These are phyloP conservation scores for Artibeus jamaicensis DNA, from an alignment of 2,797 vertebrate species.

Conservation along the genomic window DNA sequence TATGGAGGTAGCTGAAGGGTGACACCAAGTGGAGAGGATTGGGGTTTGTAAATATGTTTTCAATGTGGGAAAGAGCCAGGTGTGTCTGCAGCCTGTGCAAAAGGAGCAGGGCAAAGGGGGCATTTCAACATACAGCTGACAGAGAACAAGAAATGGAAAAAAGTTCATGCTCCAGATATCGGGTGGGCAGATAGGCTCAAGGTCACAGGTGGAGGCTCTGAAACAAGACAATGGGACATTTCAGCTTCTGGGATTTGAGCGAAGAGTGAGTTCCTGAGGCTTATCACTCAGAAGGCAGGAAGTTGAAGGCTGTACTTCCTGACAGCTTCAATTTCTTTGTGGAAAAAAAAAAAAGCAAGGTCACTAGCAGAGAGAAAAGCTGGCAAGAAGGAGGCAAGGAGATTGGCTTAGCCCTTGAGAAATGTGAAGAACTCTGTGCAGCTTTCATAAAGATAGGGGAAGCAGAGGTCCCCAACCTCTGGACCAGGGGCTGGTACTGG, in stretches of 20 bases:
- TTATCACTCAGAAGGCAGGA: not conserved
- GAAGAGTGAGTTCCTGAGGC: not conserved
- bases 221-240: constrained; percentile 3
- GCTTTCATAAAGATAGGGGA: not conserved
- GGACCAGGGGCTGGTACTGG: too few relatives aligned
- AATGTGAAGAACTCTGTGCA: not conserved
- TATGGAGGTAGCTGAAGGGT: not conserved
- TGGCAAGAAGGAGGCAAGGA: too few relatives aligned
- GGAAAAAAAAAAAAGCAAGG: constrained; percentile 5
- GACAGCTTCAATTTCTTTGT: constrained; percentile 34
- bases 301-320: not conserved
- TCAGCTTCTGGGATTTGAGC: not conserved
- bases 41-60: not conserved
- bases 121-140: not conserved
- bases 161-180: not conserved
- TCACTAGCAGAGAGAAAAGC: not conserved
- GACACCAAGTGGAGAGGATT: not conserved
- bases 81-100: not conserved
- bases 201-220: not conserved
- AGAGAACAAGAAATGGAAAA: not conserved
- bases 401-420: not conserved
- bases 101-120: not conserved
- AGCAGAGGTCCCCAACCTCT: not conserved
- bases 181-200: not conserved
- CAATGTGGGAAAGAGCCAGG: not conserved